Evolutionary conservation across 2,113 vertebrate genomes (phyloP), one percentile per base, ranked within the genome.

Genomic region (Eleginops maclovinus): DNA sequence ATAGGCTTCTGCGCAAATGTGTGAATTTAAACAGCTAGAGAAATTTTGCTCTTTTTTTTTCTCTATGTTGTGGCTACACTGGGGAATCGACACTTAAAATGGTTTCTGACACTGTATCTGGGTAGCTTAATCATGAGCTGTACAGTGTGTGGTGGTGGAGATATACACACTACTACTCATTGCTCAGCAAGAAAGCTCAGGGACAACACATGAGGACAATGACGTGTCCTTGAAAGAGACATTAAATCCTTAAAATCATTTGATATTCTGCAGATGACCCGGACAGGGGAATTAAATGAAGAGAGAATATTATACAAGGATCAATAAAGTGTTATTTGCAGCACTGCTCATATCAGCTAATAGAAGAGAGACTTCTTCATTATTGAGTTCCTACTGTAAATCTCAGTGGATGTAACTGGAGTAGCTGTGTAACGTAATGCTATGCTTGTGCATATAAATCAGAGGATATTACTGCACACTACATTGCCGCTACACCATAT

Each of bases 161-260:
- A 60, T 46, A 3, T 2, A 15, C 4, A 12, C 26, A 13, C 19
- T 9, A 15, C 63, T 4, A 2, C 24, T 47, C 40, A 43, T 21
- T 49, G 24, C 55, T 56, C 24, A 44, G 69, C 24, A 19, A 47
- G 22, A 77, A 24, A 46, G 50, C 69, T 44, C 47, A 40, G 46
- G 62, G 43, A 41, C 41, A 63, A 55, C 36, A 26, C 26, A 54
- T 3, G 2, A 70, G 54, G 56, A 58, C 26, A 28, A 46, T 70
- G 66, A 81, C 68, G 54, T 87, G 76, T 84, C 85, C 83, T 85
- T 88, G 79, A 91, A 67, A 51, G 14, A 74, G 66, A 83, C 54
- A 62, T 65, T 28, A 47, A 66, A 54, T 62, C 58, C 65, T 12
- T 80, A 22, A 83, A 86, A 72, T 75, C 65, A 21, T 65, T 54